Percentiles rank a stretch among this genome's conserved stretches.
These are phyloP conservation scores for Apocrypta bakeri DNA, from an alignment of 1,140 invertebrate genomes.

Conservation along the genomic window DNA sequence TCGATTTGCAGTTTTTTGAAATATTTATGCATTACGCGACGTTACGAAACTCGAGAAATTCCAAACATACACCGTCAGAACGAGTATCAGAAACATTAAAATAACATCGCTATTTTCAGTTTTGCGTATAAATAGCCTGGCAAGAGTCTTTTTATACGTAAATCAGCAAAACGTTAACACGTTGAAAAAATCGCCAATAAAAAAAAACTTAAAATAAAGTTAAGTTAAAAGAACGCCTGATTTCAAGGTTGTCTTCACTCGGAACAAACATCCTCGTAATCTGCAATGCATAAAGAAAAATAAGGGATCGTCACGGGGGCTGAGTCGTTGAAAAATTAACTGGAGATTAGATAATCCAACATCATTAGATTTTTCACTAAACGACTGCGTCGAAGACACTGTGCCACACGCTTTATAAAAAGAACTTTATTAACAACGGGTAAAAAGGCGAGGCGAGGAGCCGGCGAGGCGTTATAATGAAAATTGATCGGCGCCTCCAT, in stretches of 20 bases:
- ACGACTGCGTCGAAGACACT: background rate
- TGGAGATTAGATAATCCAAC: slow-evolving; percentile 5
- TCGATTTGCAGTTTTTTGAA: background rate
- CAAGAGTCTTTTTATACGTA: background rate
- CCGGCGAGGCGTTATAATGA: slow-evolving; percentile 47
- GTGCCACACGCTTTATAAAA: slow-evolving; percentile 20
- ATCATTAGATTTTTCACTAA: slow-evolving; percentile 6
- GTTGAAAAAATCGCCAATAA: background rate
- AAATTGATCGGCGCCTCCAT: slow-evolving; percentile 38
- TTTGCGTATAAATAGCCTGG: background rate
- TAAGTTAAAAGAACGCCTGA: background rate
- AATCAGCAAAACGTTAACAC: background rate
- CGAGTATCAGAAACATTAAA: background rate
- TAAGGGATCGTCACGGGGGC: too few relatives aligned
- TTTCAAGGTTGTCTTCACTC: too few relatives aligned
- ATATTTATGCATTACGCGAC: background rate
- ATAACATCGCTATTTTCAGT: background rate
- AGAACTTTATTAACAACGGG: slow-evolving; percentile 43
- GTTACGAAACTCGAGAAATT: background rate
- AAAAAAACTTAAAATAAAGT: background rate
- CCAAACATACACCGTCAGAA: background rate
- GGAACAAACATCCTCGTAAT: background rate
- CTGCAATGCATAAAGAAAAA: too few relatives aligned
- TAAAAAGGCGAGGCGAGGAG: slow-evolving; percentile 12
- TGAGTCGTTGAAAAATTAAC: too few relatives aligned